Evolutionary conservation across 2,888 invertebrate genomes (phyloP), one percentile per base, ranked within the genome.

Genomic region (Rhopalosiphum nymphaeae): DNA sequence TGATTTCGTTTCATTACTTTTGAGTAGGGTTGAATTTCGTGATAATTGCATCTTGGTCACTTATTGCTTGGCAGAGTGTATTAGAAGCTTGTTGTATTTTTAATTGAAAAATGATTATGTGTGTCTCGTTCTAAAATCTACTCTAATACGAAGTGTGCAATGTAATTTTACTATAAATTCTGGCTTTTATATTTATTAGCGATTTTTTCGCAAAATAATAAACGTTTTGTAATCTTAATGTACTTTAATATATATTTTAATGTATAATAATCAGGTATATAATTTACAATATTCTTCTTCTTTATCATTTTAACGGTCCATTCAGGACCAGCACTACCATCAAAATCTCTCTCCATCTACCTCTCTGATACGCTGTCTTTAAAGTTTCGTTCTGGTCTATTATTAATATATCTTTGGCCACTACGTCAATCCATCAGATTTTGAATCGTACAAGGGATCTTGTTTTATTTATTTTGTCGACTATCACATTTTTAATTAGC

Each of bases 91-190:
- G 46, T 90, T 90, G 46, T 90, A 29, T 90, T 90, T 90, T 67
- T 46, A 90, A 49, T 90, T 46, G 67, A 90, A 90, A 90, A 67
- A n/a, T 46, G 46, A 90, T 78, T 36, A 78, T 78, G 36, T 21
- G 36, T 78, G 5, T 36, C 21, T 78, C 16, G 21, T 78, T 21
- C 9, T 21, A 78, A 36, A 78, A 78, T 7, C 36, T 78, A 21
- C n/a, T 78, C 16, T 5, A 16, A 67, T n/a, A 78, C 36, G 2
- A 16, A 16, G n/a, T 78, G 67, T 78, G n/a, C 21, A 67, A 67
- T 67, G 7, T 4, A 16, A 36, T 67, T 67, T 67, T 16, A 67
- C 16, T 16, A 36, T 67, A 16, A 36, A 67, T 36, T 67, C n/a
- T 21, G n/a, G 67, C 67, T 36, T 67, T 67, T 67, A 16, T 67